These are phyloP conservation scores for Dasypogon diadema DNA, from an alignment of 2,888 invertebrate genomes.

Conservation along the genomic window DNA sequence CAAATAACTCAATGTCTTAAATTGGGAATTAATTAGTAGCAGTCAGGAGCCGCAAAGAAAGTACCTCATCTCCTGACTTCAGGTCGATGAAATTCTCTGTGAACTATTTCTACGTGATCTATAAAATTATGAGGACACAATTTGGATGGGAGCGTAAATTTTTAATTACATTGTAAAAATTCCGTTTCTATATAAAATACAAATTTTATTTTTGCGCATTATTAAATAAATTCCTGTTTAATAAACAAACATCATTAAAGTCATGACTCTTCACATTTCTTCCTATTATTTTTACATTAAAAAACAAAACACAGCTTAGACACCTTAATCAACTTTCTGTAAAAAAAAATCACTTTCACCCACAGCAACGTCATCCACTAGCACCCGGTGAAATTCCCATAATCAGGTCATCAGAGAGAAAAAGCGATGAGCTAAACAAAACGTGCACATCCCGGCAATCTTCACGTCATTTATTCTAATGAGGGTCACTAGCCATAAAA, in stretches of 20 bases:
- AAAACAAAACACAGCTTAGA: slow-evolving; percentile 5
- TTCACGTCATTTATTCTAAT: slow-evolving; percentile 57
- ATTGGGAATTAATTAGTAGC: too few relatives aligned
- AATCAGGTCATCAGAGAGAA: slow-evolving; percentile 49
- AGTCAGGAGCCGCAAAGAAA: too few relatives aligned
- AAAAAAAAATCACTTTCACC: slow-evolving; percentile 39
- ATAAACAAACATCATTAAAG: slow-evolving; percentile 16
- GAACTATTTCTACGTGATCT: too few relatives aligned
- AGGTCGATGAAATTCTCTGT: too few relatives aligned
- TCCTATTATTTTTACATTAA: background rate
- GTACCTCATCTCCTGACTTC: too few relatives aligned
- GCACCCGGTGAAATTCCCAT: slow-evolving; percentile 51
- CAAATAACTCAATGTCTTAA: too few relatives aligned
- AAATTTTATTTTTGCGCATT: background rate
- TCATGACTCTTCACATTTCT: slow-evolving; percentile 5
- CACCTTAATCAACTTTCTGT: slow-evolving; percentile 35
- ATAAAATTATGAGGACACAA: too few relatives aligned
- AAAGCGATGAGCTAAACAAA: slow-evolving; percentile 54
- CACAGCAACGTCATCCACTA: slow-evolving; percentile 31
- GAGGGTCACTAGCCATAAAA: slow-evolving; percentile 56
- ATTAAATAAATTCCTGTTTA: background rate
- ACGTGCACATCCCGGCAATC: slow-evolving; percentile 53
- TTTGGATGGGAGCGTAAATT: too few relatives aligned
- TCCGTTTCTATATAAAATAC: too few relatives aligned
- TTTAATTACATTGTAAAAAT: too few relatives aligned